A percentile compares a stretch with the other conserved stretches of the same genome.
Evolutionary conservation across 2,113 vertebrate genomes (phyloP).

Genomic region (Talpa occidentalis): DNA sequence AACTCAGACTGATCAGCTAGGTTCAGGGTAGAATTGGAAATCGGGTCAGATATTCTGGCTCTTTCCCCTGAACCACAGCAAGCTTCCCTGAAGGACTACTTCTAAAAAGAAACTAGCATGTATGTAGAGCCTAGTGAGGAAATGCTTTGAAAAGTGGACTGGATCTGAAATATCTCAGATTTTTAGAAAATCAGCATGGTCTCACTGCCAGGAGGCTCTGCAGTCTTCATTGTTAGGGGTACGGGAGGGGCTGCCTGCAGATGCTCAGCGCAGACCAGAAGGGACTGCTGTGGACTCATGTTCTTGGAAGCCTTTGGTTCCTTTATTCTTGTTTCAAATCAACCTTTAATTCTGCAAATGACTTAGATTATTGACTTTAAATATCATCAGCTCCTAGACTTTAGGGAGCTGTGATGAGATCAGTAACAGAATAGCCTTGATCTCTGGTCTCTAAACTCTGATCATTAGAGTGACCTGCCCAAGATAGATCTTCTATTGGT

Average conservation of each 20-base stretch:
- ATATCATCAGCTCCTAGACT: constrained; percentile 24
- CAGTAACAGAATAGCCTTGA: not conserved
- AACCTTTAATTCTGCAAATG: constrained; percentile 62
- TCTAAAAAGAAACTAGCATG: not conserved
- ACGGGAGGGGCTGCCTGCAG: not conserved
- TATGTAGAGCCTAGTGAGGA: not conserved
- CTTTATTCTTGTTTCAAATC: constrained; percentile 59
- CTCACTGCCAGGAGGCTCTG: not conserved
- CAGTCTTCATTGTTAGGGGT: not conserved
- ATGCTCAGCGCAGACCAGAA: not conserved
- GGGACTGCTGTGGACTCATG: not conserved
- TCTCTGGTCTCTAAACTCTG: constrained; percentile 28
- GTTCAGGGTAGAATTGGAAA: not conserved
- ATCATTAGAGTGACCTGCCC: constrained; percentile 9
- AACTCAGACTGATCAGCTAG: not conserved
- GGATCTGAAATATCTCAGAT: not conserved
- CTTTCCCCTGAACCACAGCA: not conserved
- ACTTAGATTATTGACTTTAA: constrained; percentile 63
- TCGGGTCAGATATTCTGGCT: not conserved
- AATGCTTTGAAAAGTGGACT: constrained; percentile 36
- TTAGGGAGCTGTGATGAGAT: constrained; percentile 6
- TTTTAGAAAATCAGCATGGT: not conserved
- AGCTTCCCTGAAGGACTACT: not conserved
- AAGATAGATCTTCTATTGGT: not conserved
- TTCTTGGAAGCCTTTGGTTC: not conserved